phyloP scores from a whole-genome alignment of 2,797 vertebrate genomes.

The Catharus ustulatus region DNA sequence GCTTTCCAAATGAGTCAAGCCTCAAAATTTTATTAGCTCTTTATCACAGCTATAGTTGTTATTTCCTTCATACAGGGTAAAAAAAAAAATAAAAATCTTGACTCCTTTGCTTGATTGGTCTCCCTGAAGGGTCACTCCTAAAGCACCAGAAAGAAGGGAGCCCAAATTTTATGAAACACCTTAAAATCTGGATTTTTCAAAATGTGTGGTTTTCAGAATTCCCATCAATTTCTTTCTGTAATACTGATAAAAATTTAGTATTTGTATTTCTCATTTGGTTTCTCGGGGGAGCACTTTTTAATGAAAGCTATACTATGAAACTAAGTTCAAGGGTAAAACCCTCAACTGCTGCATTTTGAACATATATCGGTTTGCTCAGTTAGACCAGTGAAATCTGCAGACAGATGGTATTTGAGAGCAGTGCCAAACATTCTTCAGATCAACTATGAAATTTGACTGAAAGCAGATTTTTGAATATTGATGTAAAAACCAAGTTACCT shows the following conservation, averaged over 20 bases:
- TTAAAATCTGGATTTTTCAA: background rate
- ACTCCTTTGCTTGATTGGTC: background rate
- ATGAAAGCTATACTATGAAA: background rate
- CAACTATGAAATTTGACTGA: background rate
- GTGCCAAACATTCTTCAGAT: background rate
- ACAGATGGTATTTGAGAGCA: background rate
- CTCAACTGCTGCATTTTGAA: background rate
- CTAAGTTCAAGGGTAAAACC: background rate
- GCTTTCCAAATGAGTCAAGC: background rate
- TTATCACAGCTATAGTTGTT: background rate
- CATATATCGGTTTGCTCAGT: background rate
- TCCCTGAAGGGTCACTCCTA: background rate
- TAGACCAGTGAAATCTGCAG: background rate
- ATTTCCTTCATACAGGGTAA: background rate
- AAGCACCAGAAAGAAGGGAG: background rate
- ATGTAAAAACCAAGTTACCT: background rate
- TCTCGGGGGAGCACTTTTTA: background rate
- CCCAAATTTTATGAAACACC: background rate
- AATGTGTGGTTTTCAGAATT: background rate
- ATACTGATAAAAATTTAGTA: background rate
- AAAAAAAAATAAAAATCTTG: background rate
- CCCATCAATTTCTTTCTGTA: background rate
- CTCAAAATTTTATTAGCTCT: background rate
- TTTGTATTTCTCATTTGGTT: background rate
- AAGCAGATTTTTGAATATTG: background rate